Evolutionary conservation across 2,113 vertebrate genomes (phyloP).

Genomic region (Tachuris rubrigastra): DNA sequence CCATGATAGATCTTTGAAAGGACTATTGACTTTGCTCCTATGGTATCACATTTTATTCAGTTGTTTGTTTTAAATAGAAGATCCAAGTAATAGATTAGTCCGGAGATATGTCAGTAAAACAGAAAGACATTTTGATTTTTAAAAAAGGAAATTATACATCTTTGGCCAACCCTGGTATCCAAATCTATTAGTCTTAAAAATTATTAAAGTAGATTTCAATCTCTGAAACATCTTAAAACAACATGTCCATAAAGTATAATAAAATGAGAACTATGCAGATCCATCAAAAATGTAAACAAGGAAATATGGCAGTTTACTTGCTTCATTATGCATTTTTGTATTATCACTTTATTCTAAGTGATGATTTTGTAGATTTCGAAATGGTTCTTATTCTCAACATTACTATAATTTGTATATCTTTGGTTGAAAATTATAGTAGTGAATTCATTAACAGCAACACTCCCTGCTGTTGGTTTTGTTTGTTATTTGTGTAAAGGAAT

Average conservation of each 20-base stretch:
- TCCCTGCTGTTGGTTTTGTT: not conserved
- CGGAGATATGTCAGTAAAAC: not conserved
- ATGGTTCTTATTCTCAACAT: not conserved
- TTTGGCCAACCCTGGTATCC: not conserved
- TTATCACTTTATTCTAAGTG: not conserved
- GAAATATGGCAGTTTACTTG: not conserved
- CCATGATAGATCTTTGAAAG: not conserved
- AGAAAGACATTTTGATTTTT: not conserved
- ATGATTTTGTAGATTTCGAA: not conserved
- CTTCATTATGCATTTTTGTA: not conserved
- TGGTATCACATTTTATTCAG: not conserved
- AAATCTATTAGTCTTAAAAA: not conserved
- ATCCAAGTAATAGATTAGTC: not conserved
- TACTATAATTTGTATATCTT: not conserved
- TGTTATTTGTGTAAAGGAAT: not conserved
- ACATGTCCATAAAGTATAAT: not conserved
- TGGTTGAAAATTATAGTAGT: not conserved
- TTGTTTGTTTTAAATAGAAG: not conserved
- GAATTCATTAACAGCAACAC: not conserved
- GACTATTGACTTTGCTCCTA: rapidly evolving
- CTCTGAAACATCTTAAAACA: not conserved
- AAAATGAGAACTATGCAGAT: not conserved
- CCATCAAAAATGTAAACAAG: not conserved
- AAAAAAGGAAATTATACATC: not conserved
- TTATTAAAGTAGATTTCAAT: not conserved